Evolutionary conservation across 2,888 invertebrate species (phyloP).

Genomic region (Eucera pruinosa): DNA sequence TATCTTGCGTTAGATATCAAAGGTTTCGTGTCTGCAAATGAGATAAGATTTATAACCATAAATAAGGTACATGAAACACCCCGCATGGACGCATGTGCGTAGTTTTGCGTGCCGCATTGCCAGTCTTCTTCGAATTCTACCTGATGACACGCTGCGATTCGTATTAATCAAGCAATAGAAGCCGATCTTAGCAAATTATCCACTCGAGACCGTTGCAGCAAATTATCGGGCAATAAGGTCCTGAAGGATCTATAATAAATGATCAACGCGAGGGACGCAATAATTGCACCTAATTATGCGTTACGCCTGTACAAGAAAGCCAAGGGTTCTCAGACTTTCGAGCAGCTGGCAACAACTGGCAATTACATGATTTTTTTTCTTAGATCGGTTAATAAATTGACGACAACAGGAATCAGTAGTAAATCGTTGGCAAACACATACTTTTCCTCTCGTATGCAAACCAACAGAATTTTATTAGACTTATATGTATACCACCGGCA

Average conservation of each 20-base stretch:
- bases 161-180: not conserved
- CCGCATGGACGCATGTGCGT: too few relatives aligned
- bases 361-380: not conserved
- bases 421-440: not conserved
- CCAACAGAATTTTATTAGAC: too few relatives aligned
- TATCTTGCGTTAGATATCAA: too few relatives aligned
- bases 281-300: slow-evolving; percentile 10
- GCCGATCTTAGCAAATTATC: slow-evolving; percentile 6
- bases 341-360: not conserved
- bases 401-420: not conserved
- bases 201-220: not conserved
- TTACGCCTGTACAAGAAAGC: not conserved
- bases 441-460: too few relatives aligned
- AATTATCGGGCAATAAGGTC: not conserved
- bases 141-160: not conserved
- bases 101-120: not conserved
- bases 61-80: too few relatives aligned
- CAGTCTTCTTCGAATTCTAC: not conserved
- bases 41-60: too few relatives aligned
- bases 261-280: not conserved
- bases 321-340: not conserved
- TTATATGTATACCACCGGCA: too few relatives aligned
- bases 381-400: not conserved
- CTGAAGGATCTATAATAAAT: not conserved
- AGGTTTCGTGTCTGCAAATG: too few relatives aligned